These are phyloP conservation scores for Nineta flava DNA, from an alignment of 2,888 invertebrate species.

Conservation along the genomic window DNA sequence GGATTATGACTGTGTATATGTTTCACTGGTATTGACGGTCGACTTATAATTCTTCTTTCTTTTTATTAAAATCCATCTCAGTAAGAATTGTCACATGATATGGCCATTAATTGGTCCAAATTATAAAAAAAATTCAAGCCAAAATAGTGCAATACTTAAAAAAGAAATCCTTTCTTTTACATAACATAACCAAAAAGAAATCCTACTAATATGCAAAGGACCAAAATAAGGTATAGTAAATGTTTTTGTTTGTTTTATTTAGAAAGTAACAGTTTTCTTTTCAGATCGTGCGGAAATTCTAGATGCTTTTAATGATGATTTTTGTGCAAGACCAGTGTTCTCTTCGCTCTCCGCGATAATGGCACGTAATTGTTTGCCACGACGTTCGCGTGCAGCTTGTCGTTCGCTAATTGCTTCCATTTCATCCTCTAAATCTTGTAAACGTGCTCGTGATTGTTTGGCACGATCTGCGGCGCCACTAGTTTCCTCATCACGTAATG, in stretches of 20 bases:
- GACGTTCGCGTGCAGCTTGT: slow-evolving; percentile 50
- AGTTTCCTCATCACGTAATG: slow-evolving; percentile 31
- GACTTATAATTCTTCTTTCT: too few species aligned
- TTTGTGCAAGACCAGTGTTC: slow-evolving; percentile 26
- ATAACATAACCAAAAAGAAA: too few species aligned
- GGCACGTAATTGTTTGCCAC: slow-evolving; percentile 51
- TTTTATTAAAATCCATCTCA: too few species aligned
- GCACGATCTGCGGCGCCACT: slow-evolving; percentile 49
- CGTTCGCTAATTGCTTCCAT: slow-evolving; percentile 55
- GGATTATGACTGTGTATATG: too few species aligned
- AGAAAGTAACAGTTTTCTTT: slow-evolving; percentile 27
- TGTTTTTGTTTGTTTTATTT: slow-evolving; percentile 7
- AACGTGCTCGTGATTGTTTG: slow-evolving; percentile 45
- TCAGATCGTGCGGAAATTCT: slow-evolving; percentile 19
- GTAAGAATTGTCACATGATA: too few species aligned
- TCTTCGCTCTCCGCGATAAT: slow-evolving; percentile 42
- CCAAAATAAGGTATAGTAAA: too few species aligned
- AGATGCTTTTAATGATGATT: slow-evolving; percentile 14
- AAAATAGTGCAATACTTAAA: too few species aligned
- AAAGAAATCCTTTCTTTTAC: too few species aligned
- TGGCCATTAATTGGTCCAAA: too few species aligned
- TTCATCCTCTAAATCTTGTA: slow-evolving; percentile 57
- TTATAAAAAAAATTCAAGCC: too few species aligned
- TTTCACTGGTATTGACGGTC: too few species aligned
- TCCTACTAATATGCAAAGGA: too few species aligned